These are phyloP conservation scores for Salvelinus namaycush DNA, from an alignment of 2,113 vertebrate species.

Conservation along the genomic window DNA sequence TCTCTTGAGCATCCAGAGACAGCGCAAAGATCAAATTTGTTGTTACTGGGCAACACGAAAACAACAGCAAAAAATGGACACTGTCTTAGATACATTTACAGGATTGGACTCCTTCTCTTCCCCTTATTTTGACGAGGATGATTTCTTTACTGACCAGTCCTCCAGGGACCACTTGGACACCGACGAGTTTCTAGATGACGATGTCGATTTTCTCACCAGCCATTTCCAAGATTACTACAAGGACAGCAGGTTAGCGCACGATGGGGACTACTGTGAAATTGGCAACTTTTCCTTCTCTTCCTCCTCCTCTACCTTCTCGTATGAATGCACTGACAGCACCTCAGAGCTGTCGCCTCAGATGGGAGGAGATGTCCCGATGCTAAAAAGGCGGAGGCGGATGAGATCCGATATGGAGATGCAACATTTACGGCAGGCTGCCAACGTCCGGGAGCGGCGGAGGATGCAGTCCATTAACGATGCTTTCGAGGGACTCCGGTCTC, in stretches of 20 bases:
- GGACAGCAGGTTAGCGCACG: slow-evolving; percentile 57
- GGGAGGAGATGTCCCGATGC: slow-evolving; percentile 67
- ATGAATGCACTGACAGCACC: slow-evolving; percentile 73
- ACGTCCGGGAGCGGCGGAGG: slow-evolving; percentile 89
- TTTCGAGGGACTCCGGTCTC: slow-evolving; percentile 93
- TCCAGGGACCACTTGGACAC: slow-evolving; percentile 83
- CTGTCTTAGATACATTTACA: slow-evolving; percentile 87
- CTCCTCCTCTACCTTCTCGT: slow-evolving; percentile 76
- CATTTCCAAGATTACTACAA: slow-evolving; percentile 86
- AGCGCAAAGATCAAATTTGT: slow-evolving; percentile 15
- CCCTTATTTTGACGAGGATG: slow-evolving; percentile 91
- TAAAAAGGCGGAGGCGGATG: slow-evolving; percentile 82
- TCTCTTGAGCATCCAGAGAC: slow-evolving; percentile 48
- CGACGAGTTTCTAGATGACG: slow-evolving; percentile 84
- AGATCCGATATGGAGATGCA: slow-evolving; percentile 91
- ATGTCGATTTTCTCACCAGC: slow-evolving; percentile 84
- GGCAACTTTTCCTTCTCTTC: slow-evolving; percentile 79
- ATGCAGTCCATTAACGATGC: slow-evolving; percentile 99
- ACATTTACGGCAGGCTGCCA: slow-evolving; percentile 92
- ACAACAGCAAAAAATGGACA: slow-evolving; percentile 77
- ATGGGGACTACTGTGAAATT: slow-evolving; percentile 75
- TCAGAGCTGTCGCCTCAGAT: slow-evolving; percentile 72
- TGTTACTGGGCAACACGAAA: slow-evolving; percentile 42
- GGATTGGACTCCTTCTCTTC: slow-evolving; percentile 88
- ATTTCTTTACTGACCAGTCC: slow-evolving; percentile 90